Conservation (phyloP, 2,888 invertebrate species). For the Pachymerium ferrugineum region DNA sequence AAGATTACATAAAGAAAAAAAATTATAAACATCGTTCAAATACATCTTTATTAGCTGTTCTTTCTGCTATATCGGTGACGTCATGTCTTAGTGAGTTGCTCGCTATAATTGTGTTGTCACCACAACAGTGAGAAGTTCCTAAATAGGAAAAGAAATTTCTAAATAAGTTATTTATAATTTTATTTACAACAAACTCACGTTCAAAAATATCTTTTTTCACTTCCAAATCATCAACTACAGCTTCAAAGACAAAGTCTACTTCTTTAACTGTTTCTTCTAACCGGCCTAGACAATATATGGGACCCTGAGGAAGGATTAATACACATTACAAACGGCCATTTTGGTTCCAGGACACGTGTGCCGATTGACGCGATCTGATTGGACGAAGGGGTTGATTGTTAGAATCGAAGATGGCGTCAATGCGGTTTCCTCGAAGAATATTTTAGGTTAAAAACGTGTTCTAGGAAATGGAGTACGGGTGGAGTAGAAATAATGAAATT, state of each 20-base stretch:
- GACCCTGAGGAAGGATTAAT: constrained; percentile 44
- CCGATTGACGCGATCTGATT: background rate
- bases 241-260: constrained; percentile 50
- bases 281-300: constrained; percentile 47
- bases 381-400: too few relatives aligned
- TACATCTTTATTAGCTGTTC: constrained; percentile 45
- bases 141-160: too few relatives aligned
- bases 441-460: too few relatives aligned
- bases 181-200: too few relatives aligned
- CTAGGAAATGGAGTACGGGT: too few relatives aligned
- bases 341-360: too few relatives aligned
- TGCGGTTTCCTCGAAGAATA: too few relatives aligned
- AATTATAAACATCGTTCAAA: background rate
- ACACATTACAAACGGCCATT: too few relatives aligned
- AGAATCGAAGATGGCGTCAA: too few relatives aligned
- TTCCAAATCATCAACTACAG: constrained; percentile 47
- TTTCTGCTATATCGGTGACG: constrained; percentile 44
- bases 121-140: constrained; percentile 43
- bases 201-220: constrained; percentile 49
- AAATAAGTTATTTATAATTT: too few relatives aligned
- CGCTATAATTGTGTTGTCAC: constrained; percentile 43
- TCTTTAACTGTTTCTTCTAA: constrained; percentile 49
- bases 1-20: background rate
- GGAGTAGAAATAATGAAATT: too few relatives aligned
- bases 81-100: constrained; percentile 46